These are phyloP conservation scores for Percopsis omiscomaycus DNA, from an alignment of 2,797 vertebrate species.

Conservation along the genomic window DNA sequence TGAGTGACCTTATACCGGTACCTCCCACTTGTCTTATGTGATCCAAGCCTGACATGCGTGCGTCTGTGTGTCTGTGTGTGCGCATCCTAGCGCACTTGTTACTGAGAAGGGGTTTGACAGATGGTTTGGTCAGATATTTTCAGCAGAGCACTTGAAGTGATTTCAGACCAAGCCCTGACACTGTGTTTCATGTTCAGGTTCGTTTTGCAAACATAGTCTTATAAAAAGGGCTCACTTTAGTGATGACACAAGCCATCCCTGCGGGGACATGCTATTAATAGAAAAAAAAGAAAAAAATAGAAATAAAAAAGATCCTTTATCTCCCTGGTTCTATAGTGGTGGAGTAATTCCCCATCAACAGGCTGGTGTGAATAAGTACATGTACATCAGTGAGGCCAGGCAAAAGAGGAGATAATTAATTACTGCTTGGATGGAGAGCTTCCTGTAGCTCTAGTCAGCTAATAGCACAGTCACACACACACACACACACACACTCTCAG, in stretches of 20 bases:
- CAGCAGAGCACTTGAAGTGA: conserved; percentile 37
- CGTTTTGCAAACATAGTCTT: no score
- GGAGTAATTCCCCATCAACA: conserved; percentile 31
- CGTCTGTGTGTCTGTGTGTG: conserved; percentile 4
- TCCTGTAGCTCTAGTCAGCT: conserved; percentile 31
- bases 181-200: neutral
- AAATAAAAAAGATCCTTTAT: no score
- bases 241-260: no score
- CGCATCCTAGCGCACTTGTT: conserved; percentile 14
- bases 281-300: no score
- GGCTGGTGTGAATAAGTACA: conserved; percentile 43
- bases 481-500: conserved; percentile 32
- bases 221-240: no score
- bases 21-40: neutral
- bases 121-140: conserved; percentile 64
- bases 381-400: conserved; percentile 36
- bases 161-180: conserved; percentile 11
- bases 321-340: neutral
- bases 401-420: conserved; percentile 56
- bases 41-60: conserved; percentile 1
- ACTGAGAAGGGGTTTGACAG: conserved; percentile 55
- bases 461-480: conserved; percentile 17
- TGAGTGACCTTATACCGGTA: no score
- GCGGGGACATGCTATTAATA: no score
- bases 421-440: conserved; percentile 40